Base-by-base conservation (phyloP, 2,888 invertebrate genomes). In the Stegophylla sp. region DNA sequence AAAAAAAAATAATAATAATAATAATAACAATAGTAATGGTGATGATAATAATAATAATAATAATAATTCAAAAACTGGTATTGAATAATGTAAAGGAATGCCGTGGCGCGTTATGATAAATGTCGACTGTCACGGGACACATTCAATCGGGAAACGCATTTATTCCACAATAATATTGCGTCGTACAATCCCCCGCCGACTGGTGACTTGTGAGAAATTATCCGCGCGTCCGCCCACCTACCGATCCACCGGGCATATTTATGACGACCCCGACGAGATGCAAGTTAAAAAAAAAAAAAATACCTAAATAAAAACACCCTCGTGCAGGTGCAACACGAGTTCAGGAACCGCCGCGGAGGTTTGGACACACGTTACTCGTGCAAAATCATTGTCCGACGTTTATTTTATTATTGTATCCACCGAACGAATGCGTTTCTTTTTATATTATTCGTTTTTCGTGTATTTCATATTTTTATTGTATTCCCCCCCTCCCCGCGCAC, bases 71-170 rank as follows among this genome's bases (percentile, higher is more conserved):
- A 73, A 73, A 73, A 73, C 59, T 45, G 45, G 73, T 73, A 56
- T 73, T 45, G 59, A 61, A 48, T 56, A 48, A 5, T 26, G 56
- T 15, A 41, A 61, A n/a, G n/a, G 56, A 23, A 59, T 45, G 20
- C 48, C 74, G n/a, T n/a, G 3, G 61, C 3, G 61, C 3, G 61
- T 74, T 63, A 63, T 74, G 74, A 74, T 74, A 74, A 74, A 74
- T 74, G 61, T 63, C 48, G 48, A 48, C 13, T 74, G 61, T 74
- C 73, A 28, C 4, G 73, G 43, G 73, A 59, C 72, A 43, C 43
- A 59, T 72, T 56, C 72, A 56, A 73, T 73, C 59, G 43, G 59
- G 59, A 61, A 61, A 61, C 61, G 15, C 61, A 28, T 61, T 59
- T 59, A 28, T 17, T 15, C 28, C 12, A 34, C n/a, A n/a, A n/a